Evolutionary conservation across 2,113 vertebrate species (phyloP), one percentile per base, ranked within the genome.

Genomic region (Struthio camelus): DNA sequence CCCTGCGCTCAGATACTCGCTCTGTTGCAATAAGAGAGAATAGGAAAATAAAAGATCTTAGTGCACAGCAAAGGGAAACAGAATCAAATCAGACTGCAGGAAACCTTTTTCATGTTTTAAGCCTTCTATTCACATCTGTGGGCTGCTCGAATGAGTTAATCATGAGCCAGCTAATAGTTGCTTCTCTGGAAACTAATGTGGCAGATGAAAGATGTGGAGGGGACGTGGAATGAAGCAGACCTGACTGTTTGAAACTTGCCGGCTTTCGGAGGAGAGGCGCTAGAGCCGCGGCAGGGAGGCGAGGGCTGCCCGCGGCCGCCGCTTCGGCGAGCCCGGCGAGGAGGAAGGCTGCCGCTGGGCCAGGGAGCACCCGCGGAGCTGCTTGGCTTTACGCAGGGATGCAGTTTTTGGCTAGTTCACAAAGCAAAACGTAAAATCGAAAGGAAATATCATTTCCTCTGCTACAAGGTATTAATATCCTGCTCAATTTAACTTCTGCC

Each of bases 391-490:
- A 83, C 62, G 20, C 75, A 85, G 50, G 54, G 40, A 42, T 90
- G 71, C 54, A 91, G 76, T 48, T 94, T 96, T 97, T 97, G 96
- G 97, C 95, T 94, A 93, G 54, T 34, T 94, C 75, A 76, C 92
- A 94, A 96, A 97, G 85, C 65, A 96, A 92, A 95, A 97, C 89
- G 72, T 69, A 71, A 87, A 97, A 96, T 96, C 85, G 89, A 94
- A 97, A 95, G 96, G 97, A 98, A 98, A 91, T 95, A 97, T 80
- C 32, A 90, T 97, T 98, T 97, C 97, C 97, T 98, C 96, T 87
- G 86, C 97, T 91, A 94, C 94, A 97, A 95, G 96, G 90, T 98
- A 98, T 97, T 98, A 97, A 98, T 98, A 98, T 97, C 97, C 98
- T 97, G 96, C 97, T 98, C 97, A 95, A 95, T 98, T 97, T 98